Conservation (phyloP, 2,113 vertebrate species). For the Phalacrocorax brasilianus region DNA sequence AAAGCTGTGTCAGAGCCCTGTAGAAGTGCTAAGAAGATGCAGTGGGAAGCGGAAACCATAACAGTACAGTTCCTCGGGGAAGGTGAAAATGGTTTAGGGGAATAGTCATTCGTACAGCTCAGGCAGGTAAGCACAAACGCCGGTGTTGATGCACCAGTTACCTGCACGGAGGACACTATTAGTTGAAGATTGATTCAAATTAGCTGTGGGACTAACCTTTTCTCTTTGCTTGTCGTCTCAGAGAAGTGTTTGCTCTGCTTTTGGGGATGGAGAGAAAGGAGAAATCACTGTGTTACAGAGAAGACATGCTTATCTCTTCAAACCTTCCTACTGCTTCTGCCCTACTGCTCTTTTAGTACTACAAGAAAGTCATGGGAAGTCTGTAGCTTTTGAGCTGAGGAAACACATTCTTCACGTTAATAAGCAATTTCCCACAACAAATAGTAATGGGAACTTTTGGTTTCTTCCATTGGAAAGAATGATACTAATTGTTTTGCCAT, state of each 20-base stretch:
- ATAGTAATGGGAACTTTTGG: neutral
- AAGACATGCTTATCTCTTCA: neutral
- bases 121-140: neutral
- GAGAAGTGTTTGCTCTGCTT: neutral
- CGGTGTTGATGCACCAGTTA: neutral
- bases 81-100: neutral
- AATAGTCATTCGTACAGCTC: neutral
- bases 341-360: neutral
- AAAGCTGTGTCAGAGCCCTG: too few species aligned
- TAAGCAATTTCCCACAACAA: constrained; percentile 10
- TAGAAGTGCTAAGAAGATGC: neutral
- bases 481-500: constrained; percentile 39
- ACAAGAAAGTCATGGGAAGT: neutral
- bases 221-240: neutral
- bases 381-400: neutral
- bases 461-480: neutral
- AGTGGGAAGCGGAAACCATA: neutral
- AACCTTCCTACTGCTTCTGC: neutral
- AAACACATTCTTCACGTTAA: neutral
- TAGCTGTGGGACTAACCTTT: neutral
- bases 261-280: neutral
- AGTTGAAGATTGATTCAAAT: neutral
- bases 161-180: neutral
- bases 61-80: neutral
- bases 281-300: neutral